Percentiles rank a stretch among this genome's conserved stretches.
Conservation (phyloP, 2,888 invertebrate genomes). For the Drosophila pegasa region DNA sequence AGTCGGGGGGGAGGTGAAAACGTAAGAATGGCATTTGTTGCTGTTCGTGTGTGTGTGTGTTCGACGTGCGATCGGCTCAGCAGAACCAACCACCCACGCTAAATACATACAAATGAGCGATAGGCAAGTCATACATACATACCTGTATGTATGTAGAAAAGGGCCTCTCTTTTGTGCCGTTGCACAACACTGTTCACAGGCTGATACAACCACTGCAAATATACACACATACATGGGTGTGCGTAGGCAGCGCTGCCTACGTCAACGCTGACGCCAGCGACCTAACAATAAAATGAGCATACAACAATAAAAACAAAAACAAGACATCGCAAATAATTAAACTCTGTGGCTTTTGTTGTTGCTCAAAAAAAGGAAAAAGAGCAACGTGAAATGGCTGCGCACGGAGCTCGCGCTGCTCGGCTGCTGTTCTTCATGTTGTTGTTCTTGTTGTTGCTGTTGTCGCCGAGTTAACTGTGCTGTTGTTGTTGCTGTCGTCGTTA, state of each 20-base stretch:
- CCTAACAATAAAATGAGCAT: conserved; percentile 29
- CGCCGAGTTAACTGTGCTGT: background rate
- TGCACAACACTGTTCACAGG: conserved; percentile 52
- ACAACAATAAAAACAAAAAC: conserved; percentile 19
- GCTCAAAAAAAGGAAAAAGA: conserved; percentile 58
- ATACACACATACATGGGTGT: background rate
- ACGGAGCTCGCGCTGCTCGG: conserved; percentile 69
- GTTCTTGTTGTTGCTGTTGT: conserved; percentile 13
- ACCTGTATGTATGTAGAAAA: background rate
- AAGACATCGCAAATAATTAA: conserved; percentile 38
- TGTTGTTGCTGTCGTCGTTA: conserved; percentile 16
- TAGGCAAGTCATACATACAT: background rate
- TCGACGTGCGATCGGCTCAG: conserved; percentile 22
- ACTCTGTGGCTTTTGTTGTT: conserved; percentile 26
- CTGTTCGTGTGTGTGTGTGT: conserved; percentile 1
- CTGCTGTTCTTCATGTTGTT: conserved; percentile 14
- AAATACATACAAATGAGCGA: conserved; percentile 9
- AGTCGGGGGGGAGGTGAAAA: background rate
- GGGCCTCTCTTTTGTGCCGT: conserved; percentile 23
- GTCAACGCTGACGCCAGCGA: conserved; percentile 29
- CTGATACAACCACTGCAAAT: conserved; percentile 32
- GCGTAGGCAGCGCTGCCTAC: conserved; percentile 18
- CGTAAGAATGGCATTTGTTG: conserved; percentile 6
- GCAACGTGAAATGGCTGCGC: conserved; percentile 45
- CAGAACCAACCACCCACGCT: conserved; percentile 54